Evolutionary conservation across 2,888 invertebrate species (phyloP).

Genomic region (Nowickia ferox): DNA sequence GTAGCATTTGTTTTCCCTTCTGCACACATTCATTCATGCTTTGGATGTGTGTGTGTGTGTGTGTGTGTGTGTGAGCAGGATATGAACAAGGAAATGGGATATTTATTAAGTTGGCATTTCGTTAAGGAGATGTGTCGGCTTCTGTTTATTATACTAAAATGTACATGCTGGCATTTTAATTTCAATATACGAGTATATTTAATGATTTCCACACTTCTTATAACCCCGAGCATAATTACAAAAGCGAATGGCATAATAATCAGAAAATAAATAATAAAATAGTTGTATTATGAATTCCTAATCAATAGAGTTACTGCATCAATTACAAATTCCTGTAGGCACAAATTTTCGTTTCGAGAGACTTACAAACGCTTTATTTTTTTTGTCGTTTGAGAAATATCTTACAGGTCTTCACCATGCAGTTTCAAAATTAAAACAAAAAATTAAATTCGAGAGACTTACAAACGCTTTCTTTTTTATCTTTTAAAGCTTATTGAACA

Average conservation of each 20-base stretch:
- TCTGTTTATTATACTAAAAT: not conserved
- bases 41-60: conserved; percentile 8
- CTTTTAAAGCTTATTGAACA: not conserved
- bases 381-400: not conserved
- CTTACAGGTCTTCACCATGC: conserved; percentile 79
- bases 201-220: conserved; percentile 38
- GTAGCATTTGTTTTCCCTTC: not conserved
- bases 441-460: too few species aligned
- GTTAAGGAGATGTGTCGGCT: conserved; percentile 18
- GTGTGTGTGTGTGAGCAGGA: conserved; percentile 39
- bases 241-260: conserved; percentile 11
- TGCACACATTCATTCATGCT: conserved; percentile 4
- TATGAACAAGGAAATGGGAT: conserved; percentile 67
- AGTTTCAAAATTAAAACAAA: conserved; percentile 77
- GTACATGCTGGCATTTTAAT: conserved; percentile 57
- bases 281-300: conserved; percentile 16
- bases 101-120: conserved; percentile 65
- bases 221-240: conserved; percentile 11
- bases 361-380: not conserved
- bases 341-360: not conserved
- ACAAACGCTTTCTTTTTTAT: not conserved
- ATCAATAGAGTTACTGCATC: conserved; percentile 6
- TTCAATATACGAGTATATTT: conserved; percentile 30
- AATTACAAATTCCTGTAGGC: not conserved
- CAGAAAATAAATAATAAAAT: not conserved